Base-by-base conservation (phyloP, 2,113 vertebrate species). In the Plecturocebus donacophilus region DNA sequence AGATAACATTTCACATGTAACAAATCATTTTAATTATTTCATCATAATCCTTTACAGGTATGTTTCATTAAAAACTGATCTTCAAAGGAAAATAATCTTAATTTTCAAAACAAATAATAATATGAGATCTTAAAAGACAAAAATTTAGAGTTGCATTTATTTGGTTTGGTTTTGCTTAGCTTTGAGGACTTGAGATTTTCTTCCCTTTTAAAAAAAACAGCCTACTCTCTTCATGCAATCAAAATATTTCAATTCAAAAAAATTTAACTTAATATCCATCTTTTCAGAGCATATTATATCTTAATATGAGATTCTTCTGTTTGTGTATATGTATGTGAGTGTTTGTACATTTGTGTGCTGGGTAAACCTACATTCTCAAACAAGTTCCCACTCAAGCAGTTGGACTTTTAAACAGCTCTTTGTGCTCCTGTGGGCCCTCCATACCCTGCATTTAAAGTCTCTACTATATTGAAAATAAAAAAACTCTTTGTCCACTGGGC, bases 41-140 rank as follows among this genome's bases (percentile, higher is more conserved):
- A 30, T 77, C 20, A 83, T 61, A 52, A 64, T 66, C 3, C 40
- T 38, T 79, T 89, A 27, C 10, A 91, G 20, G 10, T 64, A 89
- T 80, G 21, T 45, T 23, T 80, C 9, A 79, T 56, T 38, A 87
- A 96, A 87, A 95, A 56, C 4, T 38, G 5, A 85, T 66, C 20
- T 66, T 6, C 14, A 85, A 81, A 80, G 75, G 52, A 49, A 83
- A 90, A 68, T 25, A 42, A 52, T 83, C 66, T 81, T 89, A 54
- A 90, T 89, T 93, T 64, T 87, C n/a, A 89, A 82, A 97, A 11
- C 11, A 87, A 90, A 75, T 52, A 83, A 30, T 77, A 91, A 17
- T 54, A 84, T 38, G 23, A 8, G 3, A 70, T 90, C 56, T 81
- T 87, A 10, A 30, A 87, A 58, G 68, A 81, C 32, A 82, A 82